Conservation (phyloP, 1,140 invertebrate genomes). For the Sitobion miscanthi region DNA sequence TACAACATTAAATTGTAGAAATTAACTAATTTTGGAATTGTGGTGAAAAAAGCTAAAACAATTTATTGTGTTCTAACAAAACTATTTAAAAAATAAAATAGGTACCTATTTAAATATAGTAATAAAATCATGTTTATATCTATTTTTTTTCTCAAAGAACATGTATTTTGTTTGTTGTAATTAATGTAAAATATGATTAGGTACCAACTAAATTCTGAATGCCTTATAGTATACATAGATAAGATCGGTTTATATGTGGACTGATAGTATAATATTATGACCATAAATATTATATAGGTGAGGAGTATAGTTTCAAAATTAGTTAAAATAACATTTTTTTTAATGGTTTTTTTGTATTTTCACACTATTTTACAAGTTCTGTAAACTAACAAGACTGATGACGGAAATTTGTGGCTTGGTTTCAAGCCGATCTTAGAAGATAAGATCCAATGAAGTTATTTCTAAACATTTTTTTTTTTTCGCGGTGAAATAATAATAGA, state of each 20-base stretch:
- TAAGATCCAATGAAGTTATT: background rate
- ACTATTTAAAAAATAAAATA: background rate
- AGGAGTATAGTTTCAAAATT: background rate
- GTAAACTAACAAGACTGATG: background rate
- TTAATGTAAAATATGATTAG: no score
- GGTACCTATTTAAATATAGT: background rate
- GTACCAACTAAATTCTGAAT: no score
- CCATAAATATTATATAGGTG: no score
- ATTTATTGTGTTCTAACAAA: background rate
- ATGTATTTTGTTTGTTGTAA: no score
- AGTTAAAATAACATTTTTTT: background rate
- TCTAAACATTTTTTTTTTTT: background rate
- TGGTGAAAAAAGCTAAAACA: no score
- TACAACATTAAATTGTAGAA: background rate
- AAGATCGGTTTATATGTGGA: no score
- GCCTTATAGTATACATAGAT: no score
- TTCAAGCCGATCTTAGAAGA: background rate
- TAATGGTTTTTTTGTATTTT: no score
- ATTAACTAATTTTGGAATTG: no score
- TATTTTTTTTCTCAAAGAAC: no score
- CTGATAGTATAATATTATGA: no score
- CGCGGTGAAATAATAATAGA: background rate
- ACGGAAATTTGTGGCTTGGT: background rate
- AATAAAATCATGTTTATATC: background rate
- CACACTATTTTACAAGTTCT: background rate